Percentiles rank a stretch among this genome's conserved stretches.
These are phyloP conservation scores for Polyommatus iphigenia DNA, from an alignment of 2,888 invertebrate species.

Conservation along the genomic window DNA sequence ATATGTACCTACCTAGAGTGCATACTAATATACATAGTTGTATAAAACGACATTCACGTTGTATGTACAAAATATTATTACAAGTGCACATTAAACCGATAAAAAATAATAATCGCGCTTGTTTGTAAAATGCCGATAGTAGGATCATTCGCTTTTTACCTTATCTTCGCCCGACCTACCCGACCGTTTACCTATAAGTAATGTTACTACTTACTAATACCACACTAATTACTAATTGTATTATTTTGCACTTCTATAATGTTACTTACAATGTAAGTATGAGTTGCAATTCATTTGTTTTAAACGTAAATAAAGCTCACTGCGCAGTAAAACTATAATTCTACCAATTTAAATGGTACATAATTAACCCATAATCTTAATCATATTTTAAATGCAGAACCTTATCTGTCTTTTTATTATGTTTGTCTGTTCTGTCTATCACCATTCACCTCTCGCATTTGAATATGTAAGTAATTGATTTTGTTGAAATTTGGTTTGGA, in stretches of 20 bases:
- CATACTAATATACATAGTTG: neutral
- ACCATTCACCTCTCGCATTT: no score
- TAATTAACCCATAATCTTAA: no score
- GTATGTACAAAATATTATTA: neutral
- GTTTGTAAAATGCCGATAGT: constrained; percentile 61
- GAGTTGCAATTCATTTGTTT: no score
- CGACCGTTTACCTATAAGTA: constrained; percentile 66
- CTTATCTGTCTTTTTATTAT: no score
- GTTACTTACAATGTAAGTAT: constrained; percentile 7
- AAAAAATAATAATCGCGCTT: constrained; percentile 61
- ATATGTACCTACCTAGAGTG: no score
- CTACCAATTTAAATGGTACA: no score
- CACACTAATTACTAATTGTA: neutral
- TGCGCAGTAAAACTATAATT: no score
- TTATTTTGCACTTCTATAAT: constrained; percentile 9
- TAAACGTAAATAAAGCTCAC: no score
- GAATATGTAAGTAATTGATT: no score
- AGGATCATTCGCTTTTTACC: constrained; percentile 59
- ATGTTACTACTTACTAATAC: neutral
- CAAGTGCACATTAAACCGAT: constrained; percentile 48
- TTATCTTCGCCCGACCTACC: constrained; percentile 68
- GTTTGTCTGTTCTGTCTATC: no score
- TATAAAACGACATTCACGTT: neutral
- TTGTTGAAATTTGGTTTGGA: no score
- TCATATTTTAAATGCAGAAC: no score